phyloP scores from a whole-genome alignment of 2,888 invertebrate species.

The Heliconius cydno region DNA sequence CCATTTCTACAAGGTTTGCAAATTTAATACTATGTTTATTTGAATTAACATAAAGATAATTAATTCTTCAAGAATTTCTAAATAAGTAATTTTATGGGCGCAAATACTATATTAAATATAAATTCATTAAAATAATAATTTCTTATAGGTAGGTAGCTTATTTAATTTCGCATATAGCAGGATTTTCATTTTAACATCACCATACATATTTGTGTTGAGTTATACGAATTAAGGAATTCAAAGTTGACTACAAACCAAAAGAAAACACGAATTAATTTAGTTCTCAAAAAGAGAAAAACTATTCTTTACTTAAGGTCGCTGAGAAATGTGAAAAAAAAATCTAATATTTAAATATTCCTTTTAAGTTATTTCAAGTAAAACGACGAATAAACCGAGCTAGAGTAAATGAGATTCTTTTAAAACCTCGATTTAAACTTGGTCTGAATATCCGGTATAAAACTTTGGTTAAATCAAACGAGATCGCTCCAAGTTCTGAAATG shows the following conservation, averaged over 20 bases:
- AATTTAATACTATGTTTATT: not conserved
- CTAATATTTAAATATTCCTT: not conserved
- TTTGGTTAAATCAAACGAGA: conserved; percentile 32
- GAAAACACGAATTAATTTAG: too few relatives aligned
- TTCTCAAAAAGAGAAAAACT: not conserved
- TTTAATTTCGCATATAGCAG: too few relatives aligned
- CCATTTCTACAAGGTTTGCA: not conserved
- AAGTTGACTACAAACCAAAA: too few relatives aligned
- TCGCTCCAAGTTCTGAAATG: conserved; percentile 32
- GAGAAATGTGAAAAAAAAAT: not conserved
- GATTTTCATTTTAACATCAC: too few relatives aligned
- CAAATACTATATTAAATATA: too few relatives aligned
- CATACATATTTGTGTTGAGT: too few relatives aligned
- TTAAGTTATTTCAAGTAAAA: not conserved
- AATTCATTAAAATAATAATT: too few relatives aligned
- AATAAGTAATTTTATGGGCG: too few relatives aligned
- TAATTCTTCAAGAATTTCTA: too few relatives aligned
- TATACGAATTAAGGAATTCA: too few relatives aligned
- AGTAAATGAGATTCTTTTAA: conserved; percentile 19
- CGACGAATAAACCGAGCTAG: not conserved
- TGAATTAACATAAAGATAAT: not conserved
- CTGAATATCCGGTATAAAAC: conserved; percentile 30
- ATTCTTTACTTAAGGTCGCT: not conserved
- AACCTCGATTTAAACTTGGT: conserved; percentile 24
- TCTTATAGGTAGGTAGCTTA: too few relatives aligned